Percentiles rank a stretch among this genome's conserved stretches.
Conservation (phyloP, 2,797 vertebrate species). For the Lycodopsis pacificus region DNA sequence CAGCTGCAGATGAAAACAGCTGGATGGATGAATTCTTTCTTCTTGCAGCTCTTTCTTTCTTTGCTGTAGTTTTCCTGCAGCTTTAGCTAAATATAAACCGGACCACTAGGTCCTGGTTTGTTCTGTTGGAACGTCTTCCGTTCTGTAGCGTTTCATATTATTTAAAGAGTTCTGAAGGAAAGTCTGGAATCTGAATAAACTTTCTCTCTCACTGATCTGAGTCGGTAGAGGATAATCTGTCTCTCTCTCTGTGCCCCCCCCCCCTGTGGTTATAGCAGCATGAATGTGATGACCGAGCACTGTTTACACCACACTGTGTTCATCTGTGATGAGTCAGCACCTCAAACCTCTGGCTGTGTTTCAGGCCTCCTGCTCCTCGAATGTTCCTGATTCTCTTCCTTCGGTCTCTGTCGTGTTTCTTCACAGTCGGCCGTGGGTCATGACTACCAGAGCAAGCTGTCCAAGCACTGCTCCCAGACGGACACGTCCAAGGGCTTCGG, state of each 20-base stretch:
- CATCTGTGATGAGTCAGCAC: constrained; percentile 46
- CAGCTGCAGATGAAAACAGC: background rate
- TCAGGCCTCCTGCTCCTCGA: background rate
- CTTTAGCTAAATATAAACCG: too few relatives aligned
- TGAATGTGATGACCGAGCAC: constrained; percentile 65
- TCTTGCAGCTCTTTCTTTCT: background rate
- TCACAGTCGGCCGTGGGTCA: constrained; percentile 94
- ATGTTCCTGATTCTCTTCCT: background rate
- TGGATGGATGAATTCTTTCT: too few relatives aligned
- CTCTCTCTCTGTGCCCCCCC: too few relatives aligned
- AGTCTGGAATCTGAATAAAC: background rate
- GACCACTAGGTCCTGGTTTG: too few relatives aligned
- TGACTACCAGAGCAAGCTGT: constrained; percentile 93
- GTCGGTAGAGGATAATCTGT: too few relatives aligned
- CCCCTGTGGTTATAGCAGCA: constrained; percentile 14
- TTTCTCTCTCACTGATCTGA: background rate
- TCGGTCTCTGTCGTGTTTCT: background rate
- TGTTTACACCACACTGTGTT: constrained; percentile 46
- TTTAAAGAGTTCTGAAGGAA: background rate
- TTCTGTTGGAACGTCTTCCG: too few relatives aligned
- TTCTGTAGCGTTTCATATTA: too few relatives aligned
- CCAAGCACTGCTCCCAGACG: constrained; percentile 95
- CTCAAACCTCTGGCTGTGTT: constrained; percentile 9
- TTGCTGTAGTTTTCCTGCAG: background rate
- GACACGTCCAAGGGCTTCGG: constrained; percentile 95